phyloP scores from a whole-genome alignment of 2,113 vertebrate genomes.

The Puntigrus tetrazona region DNA sequence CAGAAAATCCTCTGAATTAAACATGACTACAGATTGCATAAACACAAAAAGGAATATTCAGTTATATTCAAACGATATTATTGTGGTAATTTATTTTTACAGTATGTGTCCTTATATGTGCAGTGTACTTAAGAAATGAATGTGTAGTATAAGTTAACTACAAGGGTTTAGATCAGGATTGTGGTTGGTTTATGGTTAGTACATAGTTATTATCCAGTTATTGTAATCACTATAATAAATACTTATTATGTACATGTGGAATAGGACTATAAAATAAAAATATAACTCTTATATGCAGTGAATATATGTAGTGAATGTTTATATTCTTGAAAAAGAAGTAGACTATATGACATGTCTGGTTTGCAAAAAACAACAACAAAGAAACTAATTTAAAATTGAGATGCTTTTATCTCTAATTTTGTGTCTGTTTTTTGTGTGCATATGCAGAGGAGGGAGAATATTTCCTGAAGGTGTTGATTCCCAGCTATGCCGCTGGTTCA shows the following conservation, averaged over 20 bases:
- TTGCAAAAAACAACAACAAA: no score
- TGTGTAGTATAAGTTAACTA: background rate
- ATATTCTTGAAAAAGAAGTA: background rate
- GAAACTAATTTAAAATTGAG: no score
- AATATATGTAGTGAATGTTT: no score
- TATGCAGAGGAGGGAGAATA: conserved; percentile 90
- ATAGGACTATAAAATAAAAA: background rate
- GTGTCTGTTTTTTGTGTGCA: conserved; percentile 32
- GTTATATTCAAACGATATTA: background rate
- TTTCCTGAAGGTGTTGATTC: conserved; percentile 94
- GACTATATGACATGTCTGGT: background rate
- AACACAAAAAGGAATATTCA: background rate
- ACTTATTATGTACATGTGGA: background rate
- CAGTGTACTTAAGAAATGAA: background rate
- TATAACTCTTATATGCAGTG: background rate
- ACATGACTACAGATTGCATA: background rate
- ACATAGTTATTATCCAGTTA: background rate
- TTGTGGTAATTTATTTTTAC: background rate
- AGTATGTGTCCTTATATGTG: background rate
- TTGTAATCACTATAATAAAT: background rate
- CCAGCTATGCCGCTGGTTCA: conserved; percentile 92
- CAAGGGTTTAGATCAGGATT: background rate
- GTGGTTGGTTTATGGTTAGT: background rate
- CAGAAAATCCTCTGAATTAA: background rate
- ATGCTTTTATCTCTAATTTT: background rate